Base-by-base conservation (phyloP, 1,140 invertebrate genomes). In the Lucilia sericata region DNA sequence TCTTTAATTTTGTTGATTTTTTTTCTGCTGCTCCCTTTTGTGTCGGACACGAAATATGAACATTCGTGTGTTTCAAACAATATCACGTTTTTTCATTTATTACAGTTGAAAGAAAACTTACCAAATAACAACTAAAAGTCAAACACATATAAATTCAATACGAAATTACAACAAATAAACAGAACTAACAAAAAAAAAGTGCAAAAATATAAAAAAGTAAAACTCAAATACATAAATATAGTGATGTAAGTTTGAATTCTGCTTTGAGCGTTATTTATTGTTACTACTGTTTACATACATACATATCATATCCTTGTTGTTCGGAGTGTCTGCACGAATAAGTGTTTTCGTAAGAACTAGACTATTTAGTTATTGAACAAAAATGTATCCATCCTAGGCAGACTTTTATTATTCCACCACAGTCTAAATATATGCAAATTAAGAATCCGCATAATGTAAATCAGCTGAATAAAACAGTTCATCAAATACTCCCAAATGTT, bases 1-100 rank as follows among this genome's bases (percentile, higher is more conserved):
- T 17, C 14, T 60, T 60, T 17, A n/a, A 30, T 30, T n/a, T n/a
- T n/a, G n/a, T n/a, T n/a, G n/a, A n/a, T n/a, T 17, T n/a, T 60
- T 17, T 10, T 42, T 1, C 13, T 17, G 51, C 51, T 17, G 14
- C 55, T 7, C 55, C 17, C 17, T 42, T 42, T 42, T 42, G 42
- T 17, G 55, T 14, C 14, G 55, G 55, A 60, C 14, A 8, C 42
- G 51, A n/a, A 70, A 70, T 70, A 21, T 70, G 21, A 70, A 70
- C 65, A 21, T 70, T 70, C 19, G 65, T 70, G 19, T 21, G n/a
- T 21, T 25, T 25, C n/a, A 70, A 70, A 70, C n/a, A 70, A 70
- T 70, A 70, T 70, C 65, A 70, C 65, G 65, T 70, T 70, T 70
- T 70, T 70, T 70, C 65, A 70, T 70, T 70, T 70, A 70, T 70